Conservation (phyloP, 2,113 vertebrate species). For the Rousettus leschenaultii region DNA sequence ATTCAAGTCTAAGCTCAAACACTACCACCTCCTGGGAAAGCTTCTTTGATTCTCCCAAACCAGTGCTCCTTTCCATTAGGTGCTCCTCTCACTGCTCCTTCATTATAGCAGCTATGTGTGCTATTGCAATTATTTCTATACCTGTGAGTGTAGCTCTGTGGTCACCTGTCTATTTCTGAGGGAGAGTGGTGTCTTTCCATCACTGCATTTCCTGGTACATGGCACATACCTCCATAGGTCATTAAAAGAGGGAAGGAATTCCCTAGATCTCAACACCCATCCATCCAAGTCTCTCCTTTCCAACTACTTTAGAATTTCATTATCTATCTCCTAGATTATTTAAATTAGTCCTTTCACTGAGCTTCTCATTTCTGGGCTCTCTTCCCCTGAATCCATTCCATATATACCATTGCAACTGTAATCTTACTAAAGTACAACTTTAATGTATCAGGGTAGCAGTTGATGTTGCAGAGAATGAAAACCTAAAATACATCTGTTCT, state of each 20-base stretch:
- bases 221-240: background rate
- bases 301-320: background rate
- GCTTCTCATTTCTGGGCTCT: background rate
- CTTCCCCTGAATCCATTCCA: background rate
- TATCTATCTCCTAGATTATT: background rate
- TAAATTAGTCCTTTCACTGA: background rate
- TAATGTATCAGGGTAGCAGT: background rate
- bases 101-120: background rate
- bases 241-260: background rate
- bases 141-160: background rate
- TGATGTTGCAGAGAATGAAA: conserved; percentile 14
- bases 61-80: background rate
- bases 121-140: too few species aligned
- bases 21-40: background rate
- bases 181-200: background rate
- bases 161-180: background rate
- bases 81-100: background rate
- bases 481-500: conserved; percentile 13
- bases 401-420: background rate
- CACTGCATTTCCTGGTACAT: background rate
- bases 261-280: background rate
- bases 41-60: background rate
- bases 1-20: background rate
- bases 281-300: background rate
- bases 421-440: background rate